phyloP scores from a whole-genome alignment of 2,888 invertebrate species.

The Emesis russula region DNA sequence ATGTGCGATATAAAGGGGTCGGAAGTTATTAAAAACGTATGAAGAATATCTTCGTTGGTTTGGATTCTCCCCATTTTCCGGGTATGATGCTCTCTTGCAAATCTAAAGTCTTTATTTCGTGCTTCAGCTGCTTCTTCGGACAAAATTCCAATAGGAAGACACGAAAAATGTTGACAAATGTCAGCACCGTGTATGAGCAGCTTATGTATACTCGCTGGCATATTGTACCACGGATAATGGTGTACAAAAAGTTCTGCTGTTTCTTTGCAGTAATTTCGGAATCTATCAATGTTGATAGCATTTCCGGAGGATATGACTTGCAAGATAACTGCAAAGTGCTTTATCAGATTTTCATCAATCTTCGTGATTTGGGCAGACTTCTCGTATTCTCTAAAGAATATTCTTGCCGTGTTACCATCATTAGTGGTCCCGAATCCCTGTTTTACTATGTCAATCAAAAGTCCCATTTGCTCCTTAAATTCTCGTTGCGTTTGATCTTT shows the following conservation, averaged over 20 bases:
- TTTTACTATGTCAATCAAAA: constrained; percentile 20
- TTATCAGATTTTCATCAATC: too few relatives aligned
- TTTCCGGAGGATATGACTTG: too few relatives aligned
- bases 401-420: not conserved
- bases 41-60: constrained; percentile 2
- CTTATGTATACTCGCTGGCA: too few relatives aligned
- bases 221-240: too few relatives aligned
- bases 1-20: not conserved
- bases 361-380: too few relatives aligned
- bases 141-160: constrained; percentile 9
- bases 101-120: constrained; percentile 19
- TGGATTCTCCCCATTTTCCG: not conserved
- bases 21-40: not conserved
- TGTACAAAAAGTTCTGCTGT: too few relatives aligned
- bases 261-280: too few relatives aligned
- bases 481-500: constrained; percentile 1
- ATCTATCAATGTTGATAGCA: too few relatives aligned
- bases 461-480: not conserved
- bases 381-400: constrained; percentile 6
- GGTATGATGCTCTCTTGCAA: not conserved
- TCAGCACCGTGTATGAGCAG: too few relatives aligned
- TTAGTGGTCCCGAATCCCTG: not conserved
- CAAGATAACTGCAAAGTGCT: too few relatives aligned
- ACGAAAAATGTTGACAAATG: not conserved
- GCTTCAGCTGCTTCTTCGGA: constrained; percentile 7